These are phyloP conservation scores for Epinephelus malabaricus DNA, from an alignment of 2,797 vertebrate species.

Conservation along the genomic window DNA sequence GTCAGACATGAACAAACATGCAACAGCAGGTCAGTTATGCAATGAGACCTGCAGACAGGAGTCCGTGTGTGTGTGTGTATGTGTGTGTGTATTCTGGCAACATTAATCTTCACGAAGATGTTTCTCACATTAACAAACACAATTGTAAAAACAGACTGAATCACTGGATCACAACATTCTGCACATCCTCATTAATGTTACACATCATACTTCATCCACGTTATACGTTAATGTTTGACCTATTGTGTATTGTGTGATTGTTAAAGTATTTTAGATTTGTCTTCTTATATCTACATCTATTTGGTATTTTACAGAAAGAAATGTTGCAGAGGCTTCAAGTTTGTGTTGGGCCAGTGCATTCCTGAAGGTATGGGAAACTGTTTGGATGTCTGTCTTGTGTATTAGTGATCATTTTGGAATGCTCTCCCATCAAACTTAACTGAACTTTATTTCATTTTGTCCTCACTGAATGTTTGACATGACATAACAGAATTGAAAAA, in stretches of 20 bases:
- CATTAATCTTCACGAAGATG: slow-evolving; percentile 30
- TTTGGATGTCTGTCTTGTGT: slow-evolving; percentile 54
- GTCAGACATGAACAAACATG: slow-evolving; percentile 40
- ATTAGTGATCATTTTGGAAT: slow-evolving; percentile 46
- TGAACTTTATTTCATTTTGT: slow-evolving; percentile 41
- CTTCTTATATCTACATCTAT: slow-evolving; percentile 11
- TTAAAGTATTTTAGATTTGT: slow-evolving; percentile 14
- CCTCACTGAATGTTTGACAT: slow-evolving; percentile 36
- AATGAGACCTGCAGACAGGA: slow-evolving; percentile 25
- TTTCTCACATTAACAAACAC: slow-evolving; percentile 51
- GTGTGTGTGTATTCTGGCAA: slow-evolving; percentile 19
- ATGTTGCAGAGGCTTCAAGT: slow-evolving; percentile 98
- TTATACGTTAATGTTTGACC: neutral
- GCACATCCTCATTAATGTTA: neutral
- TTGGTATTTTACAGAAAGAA: slow-evolving; percentile 90
- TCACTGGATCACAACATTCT: neutral
- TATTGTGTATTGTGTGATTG: neutral
- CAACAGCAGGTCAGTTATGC: slow-evolving; percentile 28
- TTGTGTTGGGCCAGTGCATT: slow-evolving; percentile 98
- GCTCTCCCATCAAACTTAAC: slow-evolving; percentile 16
- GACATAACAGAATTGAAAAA: slow-evolving; percentile 15
- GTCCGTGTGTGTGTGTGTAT: slow-evolving; percentile 12
- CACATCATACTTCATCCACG: neutral
- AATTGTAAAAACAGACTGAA: slow-evolving; percentile 50
- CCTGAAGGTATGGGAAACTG: slow-evolving; percentile 93